Evolutionary conservation across 2,888 invertebrate genomes (phyloP).

Genomic region (Conomelus anceps): DNA sequence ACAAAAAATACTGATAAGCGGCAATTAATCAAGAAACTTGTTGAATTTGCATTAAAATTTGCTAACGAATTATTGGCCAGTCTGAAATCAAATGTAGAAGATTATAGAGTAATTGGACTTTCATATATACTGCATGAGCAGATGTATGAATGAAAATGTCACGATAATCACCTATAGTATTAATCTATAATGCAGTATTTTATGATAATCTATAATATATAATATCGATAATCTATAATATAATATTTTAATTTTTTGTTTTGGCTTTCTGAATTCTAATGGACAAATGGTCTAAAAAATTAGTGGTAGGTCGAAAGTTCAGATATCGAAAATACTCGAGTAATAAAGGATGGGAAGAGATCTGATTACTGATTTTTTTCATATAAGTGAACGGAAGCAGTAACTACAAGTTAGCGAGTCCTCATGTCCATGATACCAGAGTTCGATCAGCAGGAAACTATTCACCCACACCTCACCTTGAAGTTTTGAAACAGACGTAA

Average conservation of each 20-base stretch:
- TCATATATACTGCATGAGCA: neutral
- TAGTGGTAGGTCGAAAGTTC: neutral
- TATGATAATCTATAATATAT: too few relatives aligned
- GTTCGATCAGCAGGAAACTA: too few relatives aligned
- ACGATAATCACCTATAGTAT: too few relatives aligned
- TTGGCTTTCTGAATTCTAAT: neutral
- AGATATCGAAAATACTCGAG: neutral
- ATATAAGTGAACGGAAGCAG: too few relatives aligned
- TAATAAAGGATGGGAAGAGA: neutral
- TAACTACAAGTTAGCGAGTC: too few relatives aligned
- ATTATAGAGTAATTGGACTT: neutral
- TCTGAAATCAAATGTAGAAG: neutral
- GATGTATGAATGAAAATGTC: neutral
- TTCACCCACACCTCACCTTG: too few relatives aligned
- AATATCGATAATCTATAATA: too few relatives aligned
- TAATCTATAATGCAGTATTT: too few relatives aligned
- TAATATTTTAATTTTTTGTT: neutral
- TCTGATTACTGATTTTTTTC: neutral
- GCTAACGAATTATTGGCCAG: neutral
- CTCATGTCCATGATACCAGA: too few relatives aligned
- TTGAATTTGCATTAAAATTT: neutral
- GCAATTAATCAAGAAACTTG: neutral
- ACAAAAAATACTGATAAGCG: neutral
- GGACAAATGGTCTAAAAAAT: neutral
- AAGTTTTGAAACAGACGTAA: too few relatives aligned